Conservation (phyloP, 2,888 invertebrate genomes). For the Celastrina argiolus region DNA sequence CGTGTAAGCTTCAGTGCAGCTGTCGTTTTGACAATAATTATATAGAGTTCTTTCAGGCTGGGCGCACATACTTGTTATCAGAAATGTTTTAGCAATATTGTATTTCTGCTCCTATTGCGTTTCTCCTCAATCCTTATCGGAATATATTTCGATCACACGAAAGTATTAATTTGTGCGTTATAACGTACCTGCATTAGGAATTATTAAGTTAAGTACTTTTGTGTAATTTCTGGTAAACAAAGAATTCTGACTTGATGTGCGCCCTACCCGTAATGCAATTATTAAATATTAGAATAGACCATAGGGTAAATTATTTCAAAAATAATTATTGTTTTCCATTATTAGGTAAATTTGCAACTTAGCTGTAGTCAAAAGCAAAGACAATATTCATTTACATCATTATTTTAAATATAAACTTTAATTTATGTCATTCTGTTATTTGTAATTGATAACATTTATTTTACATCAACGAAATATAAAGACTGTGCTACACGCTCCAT, state of each 20-base stretch:
- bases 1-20: slow-evolving; percentile 32
- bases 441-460: slow-evolving; percentile 10
- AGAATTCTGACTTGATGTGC: neutral
- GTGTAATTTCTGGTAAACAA: neutral
- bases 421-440: slow-evolving; percentile 5
- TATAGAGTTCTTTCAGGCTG: slow-evolving; percentile 53
- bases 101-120: neutral
- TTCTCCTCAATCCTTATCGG: neutral
- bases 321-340: neutral
- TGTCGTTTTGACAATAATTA: slow-evolving; percentile 49
- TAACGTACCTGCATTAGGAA: neutral
- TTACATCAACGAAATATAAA: neutral
- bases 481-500: slow-evolving; percentile 4
- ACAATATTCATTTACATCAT: slow-evolving; percentile 13
- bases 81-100: neutral
- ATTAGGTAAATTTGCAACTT: slow-evolving; percentile 8
- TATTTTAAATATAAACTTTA: neutral
- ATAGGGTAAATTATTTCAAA: neutral
- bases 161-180: neutral
- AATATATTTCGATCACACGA: neutral
- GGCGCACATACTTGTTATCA: neutral
- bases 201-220: neutral
- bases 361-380: slow-evolving; percentile 14
- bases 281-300: slow-evolving; percentile 8
- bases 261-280: neutral